Evolutionary conservation across 2,113 vertebrate species (phyloP).

Genomic region (Tauraco erythrolophus): DNA sequence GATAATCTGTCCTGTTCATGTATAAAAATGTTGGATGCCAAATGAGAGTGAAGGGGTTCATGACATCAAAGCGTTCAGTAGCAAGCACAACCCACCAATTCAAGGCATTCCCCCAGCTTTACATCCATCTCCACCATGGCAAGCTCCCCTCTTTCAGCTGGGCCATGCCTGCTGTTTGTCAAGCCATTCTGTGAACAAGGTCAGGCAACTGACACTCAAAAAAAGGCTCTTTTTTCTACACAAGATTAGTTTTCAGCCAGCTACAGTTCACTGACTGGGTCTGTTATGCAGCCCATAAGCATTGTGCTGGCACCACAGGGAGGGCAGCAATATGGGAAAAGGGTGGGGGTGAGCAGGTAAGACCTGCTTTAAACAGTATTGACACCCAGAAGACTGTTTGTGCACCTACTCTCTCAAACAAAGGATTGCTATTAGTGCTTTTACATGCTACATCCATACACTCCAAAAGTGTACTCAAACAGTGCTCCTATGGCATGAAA

Average conservation of each 20-base stretch:
- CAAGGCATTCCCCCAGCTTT: background rate
- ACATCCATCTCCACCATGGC: background rate
- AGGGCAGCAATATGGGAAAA: background rate
- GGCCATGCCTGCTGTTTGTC: background rate
- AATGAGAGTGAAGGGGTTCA: background rate
- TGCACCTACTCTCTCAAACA: background rate
- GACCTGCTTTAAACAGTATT: background rate
- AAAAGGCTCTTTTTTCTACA: background rate
- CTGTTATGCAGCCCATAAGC: background rate
- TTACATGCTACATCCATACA: background rate
- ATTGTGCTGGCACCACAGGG: background rate
- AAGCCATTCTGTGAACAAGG: background rate
- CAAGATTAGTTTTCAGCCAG: background rate
- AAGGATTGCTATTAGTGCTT: background rate
- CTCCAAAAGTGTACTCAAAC: background rate
- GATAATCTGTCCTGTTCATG: background rate
- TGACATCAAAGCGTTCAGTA: background rate
- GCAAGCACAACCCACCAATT: background rate
- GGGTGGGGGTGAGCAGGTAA: background rate
- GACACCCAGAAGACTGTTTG: background rate
- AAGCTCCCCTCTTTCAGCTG: background rate
- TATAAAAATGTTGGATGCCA: background rate
- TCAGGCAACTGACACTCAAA: background rate
- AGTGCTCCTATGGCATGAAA: background rate
- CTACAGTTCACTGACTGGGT: background rate